Evolutionary conservation across 2,888 invertebrate genomes (phyloP).

Genomic region (Nymphalis polychloros): DNA sequence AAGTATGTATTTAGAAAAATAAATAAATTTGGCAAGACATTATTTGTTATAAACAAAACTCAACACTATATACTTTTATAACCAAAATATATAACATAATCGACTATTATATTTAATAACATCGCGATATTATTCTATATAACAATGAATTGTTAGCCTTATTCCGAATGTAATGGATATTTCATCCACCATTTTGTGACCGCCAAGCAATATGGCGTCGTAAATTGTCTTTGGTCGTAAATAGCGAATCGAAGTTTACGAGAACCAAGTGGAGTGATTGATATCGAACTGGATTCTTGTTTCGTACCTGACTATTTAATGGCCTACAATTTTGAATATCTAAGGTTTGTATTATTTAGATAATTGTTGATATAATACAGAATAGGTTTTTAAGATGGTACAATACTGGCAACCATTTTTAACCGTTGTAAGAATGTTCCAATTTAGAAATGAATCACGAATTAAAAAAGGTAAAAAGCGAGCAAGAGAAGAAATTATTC

Average conservation of each 20-base stretch:
- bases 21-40: too few relatives aligned
- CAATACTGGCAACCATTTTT: too few relatives aligned
- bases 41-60: too few relatives aligned
- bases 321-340: background rate
- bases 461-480: too few relatives aligned
- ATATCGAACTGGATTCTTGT: conserved; percentile 24
- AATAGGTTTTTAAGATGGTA: too few relatives aligned
- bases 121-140: background rate
- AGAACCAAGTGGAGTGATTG: conserved; percentile 48
- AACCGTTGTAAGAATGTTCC: too few relatives aligned
- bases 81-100: background rate
- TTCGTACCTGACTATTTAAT: conserved; percentile 2
- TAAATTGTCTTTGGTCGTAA: conserved; percentile 59
- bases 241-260: conserved; percentile 53
- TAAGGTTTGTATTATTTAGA: background rate
- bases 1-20: too few relatives aligned
- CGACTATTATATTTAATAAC: background rate
- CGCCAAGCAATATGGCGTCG: conserved; percentile 50
- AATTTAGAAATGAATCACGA: too few relatives aligned
- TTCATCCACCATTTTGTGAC: conserved; percentile 4
- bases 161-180: conserved; percentile 7
- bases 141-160: background rate
- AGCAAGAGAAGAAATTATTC: too few relatives aligned
- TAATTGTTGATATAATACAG: too few relatives aligned
- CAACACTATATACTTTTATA: too few relatives aligned